A percentile compares a stretch with the other conserved stretches of the same genome.
These are phyloP conservation scores for Danio choprae DNA, from an alignment of 2,797 vertebrate genomes.

Conservation along the genomic window DNA sequence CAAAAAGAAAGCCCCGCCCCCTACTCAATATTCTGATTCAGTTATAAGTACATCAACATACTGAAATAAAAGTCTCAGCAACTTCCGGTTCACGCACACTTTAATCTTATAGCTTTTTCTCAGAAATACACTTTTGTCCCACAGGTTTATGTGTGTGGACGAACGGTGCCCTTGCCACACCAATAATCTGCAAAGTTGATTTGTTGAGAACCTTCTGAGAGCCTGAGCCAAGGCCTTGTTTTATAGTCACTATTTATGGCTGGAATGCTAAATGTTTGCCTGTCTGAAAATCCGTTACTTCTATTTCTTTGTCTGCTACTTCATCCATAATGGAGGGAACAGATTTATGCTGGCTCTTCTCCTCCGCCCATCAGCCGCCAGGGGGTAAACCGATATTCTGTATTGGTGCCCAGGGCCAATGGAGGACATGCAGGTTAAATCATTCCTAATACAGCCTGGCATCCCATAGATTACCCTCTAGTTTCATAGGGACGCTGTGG, in stretches of 20 bases:
- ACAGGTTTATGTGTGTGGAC: conserved; percentile 63
- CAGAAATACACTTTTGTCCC: conserved; percentile 37
- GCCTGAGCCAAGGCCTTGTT: conserved; percentile 58
- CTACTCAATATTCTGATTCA: too few relatives aligned
- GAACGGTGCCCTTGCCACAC: conserved; percentile 58
- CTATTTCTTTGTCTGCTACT: conserved; percentile 28
- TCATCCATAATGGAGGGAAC: conserved; percentile 24
- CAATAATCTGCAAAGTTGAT: conserved; percentile 60
- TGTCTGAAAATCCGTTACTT: conserved; percentile 50
- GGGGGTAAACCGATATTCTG: conserved; percentile 12
- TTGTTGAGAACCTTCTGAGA: conserved; percentile 64
- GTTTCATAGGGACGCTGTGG: conserved; percentile 21
- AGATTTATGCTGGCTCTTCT: conserved; percentile 66
- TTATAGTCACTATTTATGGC: conserved; percentile 70
- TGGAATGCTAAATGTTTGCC: conserved; percentile 61
- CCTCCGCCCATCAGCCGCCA: conserved; percentile 15
- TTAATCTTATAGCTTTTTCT: not conserved
- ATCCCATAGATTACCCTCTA: conserved; percentile 16
- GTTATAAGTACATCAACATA: too few relatives aligned
- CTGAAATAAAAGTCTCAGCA: too few relatives aligned
- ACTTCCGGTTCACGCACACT: not conserved
- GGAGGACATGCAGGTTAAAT: conserved; percentile 54
- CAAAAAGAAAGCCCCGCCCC: too few relatives aligned
- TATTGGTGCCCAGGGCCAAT: conserved; percentile 38
- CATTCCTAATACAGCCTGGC: conserved; percentile 49